Evolutionary conservation across 2,888 invertebrate genomes (phyloP).

Genomic region (Heliconius charithonia): DNA sequence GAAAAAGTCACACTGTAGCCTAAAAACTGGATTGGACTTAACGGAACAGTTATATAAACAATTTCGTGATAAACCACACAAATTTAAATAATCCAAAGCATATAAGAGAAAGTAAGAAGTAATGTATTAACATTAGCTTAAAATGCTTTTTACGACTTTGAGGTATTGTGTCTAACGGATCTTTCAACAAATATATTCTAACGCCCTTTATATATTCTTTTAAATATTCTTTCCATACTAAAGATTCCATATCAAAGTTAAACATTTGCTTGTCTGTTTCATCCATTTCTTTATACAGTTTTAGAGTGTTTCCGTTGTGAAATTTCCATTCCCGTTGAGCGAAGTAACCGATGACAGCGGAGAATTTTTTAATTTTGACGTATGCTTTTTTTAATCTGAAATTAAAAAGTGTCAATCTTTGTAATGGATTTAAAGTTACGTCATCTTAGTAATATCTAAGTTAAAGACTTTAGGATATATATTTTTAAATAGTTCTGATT

Average conservation of each 20-base stretch:
- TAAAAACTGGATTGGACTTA: neutral
- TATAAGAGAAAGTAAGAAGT: slow-evolving; percentile 44
- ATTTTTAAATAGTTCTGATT: too few relatives aligned
- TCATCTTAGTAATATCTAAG: neutral
- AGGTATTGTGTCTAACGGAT: slow-evolving; percentile 87
- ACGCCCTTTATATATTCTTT: slow-evolving; percentile 87
- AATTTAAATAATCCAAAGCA: slow-evolving; percentile 54
- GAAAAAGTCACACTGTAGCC: neutral
- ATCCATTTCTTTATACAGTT: slow-evolving; percentile 80
- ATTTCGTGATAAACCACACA: slow-evolving; percentile 50
- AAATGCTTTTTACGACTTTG: slow-evolving; percentile 78
- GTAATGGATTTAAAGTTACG: neutral
- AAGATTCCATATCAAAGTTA: slow-evolving; percentile 85
- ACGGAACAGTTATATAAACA: slow-evolving; percentile 14
- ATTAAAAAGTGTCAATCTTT: slow-evolving; percentile 32
- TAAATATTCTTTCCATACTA: slow-evolving; percentile 89
- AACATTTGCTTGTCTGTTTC: slow-evolving; percentile 84
- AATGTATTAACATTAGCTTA: slow-evolving; percentile 59
- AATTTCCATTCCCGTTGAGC: slow-evolving; percentile 89
- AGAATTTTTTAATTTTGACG: slow-evolving; percentile 88
- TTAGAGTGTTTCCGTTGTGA: slow-evolving; percentile 83
- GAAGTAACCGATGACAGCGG: slow-evolving; percentile 89
- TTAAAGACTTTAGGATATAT: too few relatives aligned
- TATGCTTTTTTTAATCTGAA: slow-evolving; percentile 89
- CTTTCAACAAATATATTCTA: slow-evolving; percentile 89